These are phyloP conservation scores for Mythimna loreyi DNA, from an alignment of 2,888 invertebrate species.

Conservation along the genomic window DNA sequence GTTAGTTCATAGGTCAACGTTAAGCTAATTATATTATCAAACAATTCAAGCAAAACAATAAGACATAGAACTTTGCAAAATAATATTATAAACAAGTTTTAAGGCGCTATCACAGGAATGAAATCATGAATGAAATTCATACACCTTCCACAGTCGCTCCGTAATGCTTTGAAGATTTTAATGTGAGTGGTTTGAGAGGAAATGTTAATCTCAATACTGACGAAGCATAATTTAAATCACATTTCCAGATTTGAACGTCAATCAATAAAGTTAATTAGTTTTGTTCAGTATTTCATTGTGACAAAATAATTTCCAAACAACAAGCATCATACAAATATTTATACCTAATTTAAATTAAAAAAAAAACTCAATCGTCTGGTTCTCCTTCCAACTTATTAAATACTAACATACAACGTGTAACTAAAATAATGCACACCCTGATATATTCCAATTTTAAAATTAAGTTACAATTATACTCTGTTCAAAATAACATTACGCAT, in stretches of 20 bases:
- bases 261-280: not conserved
- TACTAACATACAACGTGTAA: not conserved
- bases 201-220: constrained; percentile 31
- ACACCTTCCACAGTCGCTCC: constrained; percentile 62
- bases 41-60: constrained; percentile 54
- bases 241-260: not conserved
- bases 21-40: constrained; percentile 41
- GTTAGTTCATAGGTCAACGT: constrained; percentile 35
- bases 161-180: constrained; percentile 64
- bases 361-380: constrained; percentile 9
- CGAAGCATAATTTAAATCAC: constrained; percentile 7
- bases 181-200: constrained; percentile 55
- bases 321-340: constrained; percentile 26
- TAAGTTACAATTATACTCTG: too few relatives aligned
- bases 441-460: too few relatives aligned
- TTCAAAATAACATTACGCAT: too few relatives aligned
- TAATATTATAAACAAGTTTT: constrained; percentile 62
- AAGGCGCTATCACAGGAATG: constrained; percentile 85
- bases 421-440: too few relatives aligned
- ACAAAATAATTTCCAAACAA: constrained; percentile 33
- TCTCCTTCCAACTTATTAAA: constrained; percentile 16
- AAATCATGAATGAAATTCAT: constrained; percentile 74
- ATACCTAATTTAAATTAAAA: constrained; percentile 36
- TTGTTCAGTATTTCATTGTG: not conserved
- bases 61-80: constrained; percentile 60